phyloP scores from a whole-genome alignment of 2,888 invertebrate species.

The Neria commutata region DNA sequence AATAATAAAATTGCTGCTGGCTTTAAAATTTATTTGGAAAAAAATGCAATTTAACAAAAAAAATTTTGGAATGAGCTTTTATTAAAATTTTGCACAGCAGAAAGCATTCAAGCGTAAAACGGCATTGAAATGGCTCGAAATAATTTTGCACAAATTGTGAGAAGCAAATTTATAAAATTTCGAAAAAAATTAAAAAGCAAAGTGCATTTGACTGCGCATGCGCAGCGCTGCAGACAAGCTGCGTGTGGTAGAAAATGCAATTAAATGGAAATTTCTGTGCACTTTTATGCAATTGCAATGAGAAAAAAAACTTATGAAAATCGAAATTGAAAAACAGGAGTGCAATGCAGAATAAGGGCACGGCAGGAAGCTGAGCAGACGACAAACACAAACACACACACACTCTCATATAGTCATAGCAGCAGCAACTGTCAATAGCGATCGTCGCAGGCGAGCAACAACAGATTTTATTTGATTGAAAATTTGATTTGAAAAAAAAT shows the following conservation, averaged over 20 bases:
- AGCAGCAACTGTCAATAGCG: conserved; percentile 28
- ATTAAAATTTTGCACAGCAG: neutral
- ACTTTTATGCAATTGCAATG: too few species aligned
- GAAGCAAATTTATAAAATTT: too few species aligned
- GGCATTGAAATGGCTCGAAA: conserved; percentile 28
- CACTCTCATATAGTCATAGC: conserved; percentile 31
- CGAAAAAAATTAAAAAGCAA: conserved; percentile 2
- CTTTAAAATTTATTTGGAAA: neutral
- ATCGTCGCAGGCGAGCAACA: neutral
- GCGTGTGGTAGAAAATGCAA: neutral
- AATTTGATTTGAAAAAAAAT: neutral
- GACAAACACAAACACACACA: conserved; percentile 39
- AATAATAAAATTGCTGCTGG: neutral
- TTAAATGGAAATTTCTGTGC: neutral
- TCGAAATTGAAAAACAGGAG: conserved; percentile 9
- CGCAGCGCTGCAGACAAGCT: conserved; percentile 5
- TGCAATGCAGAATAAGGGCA: conserved; percentile 39
- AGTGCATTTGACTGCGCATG: conserved; percentile 2
- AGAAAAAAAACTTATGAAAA: conserved; percentile 4
- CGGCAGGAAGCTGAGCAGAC: conserved; percentile 55
- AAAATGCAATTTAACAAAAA: neutral
- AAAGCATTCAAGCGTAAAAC: conserved; percentile 29
- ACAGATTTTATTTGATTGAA: too few species aligned
- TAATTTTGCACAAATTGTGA: conserved; percentile 37
- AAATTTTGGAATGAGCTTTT: neutral